phyloP scores from a whole-genome alignment of 2,797 vertebrate species.

The Orientallactaga sibirica region DNA sequence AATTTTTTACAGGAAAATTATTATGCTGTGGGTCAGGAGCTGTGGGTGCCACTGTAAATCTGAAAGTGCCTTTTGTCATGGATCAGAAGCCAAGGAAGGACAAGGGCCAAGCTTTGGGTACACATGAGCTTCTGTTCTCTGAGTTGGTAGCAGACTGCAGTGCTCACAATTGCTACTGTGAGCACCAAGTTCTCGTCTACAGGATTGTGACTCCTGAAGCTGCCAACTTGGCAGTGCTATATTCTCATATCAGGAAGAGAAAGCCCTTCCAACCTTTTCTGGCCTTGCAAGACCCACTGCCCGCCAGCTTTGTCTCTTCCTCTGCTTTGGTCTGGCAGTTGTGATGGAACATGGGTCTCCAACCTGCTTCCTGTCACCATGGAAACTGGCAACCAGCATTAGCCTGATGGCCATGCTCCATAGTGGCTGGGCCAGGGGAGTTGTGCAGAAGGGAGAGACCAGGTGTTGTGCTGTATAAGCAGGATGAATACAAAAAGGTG shows the following conservation, averaged over 20 bases:
- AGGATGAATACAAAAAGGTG: conserved; percentile 27
- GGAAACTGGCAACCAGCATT: conserved; percentile 81
- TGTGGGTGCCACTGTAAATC: conserved; percentile 77
- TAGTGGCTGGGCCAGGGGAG: conserved; percentile 58
- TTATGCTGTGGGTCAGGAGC: conserved; percentile 67
- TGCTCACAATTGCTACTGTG: conserved; percentile 39
- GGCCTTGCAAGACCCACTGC: conserved; percentile 78
- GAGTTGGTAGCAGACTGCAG: conserved; percentile 53
- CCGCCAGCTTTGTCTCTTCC: conserved; percentile 80
- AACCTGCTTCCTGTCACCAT: conserved; percentile 78
- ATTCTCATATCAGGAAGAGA: conserved; percentile 65
- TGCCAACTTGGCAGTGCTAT: conserved; percentile 67
- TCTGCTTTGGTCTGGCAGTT: conserved; percentile 77
- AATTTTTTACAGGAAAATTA: conserved; percentile 61
- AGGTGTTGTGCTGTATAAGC: conserved; percentile 71
- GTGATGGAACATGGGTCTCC: conserved; percentile 68
- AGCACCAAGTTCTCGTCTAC: conserved; percentile 66
- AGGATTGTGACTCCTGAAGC: conserved; percentile 56
- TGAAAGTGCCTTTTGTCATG: conserved; percentile 78
- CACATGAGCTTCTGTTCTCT: conserved; percentile 32
- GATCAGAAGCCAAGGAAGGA: conserved; percentile 65
- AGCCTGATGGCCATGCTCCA: conserved; percentile 59
- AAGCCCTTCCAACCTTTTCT: conserved; percentile 83
- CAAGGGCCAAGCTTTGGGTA: conserved; percentile 57
- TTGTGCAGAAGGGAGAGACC: conserved; percentile 75